Conservation (phyloP, 1,140 invertebrate genomes). For the Dufourea novaeangliae region DNA sequence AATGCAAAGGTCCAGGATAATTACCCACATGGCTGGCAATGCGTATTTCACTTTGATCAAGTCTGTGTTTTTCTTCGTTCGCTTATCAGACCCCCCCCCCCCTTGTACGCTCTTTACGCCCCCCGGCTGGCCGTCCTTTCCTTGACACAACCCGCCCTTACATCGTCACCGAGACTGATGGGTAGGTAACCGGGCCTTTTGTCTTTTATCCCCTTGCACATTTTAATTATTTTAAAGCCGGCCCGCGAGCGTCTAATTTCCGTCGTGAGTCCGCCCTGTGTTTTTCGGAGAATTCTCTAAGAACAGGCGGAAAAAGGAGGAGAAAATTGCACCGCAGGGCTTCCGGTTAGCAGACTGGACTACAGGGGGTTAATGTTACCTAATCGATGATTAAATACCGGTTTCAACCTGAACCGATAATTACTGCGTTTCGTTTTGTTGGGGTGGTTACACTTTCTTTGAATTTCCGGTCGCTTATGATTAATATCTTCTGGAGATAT, state of each 20-base stretch:
- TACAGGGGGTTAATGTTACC: background rate
- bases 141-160: slow-evolving; percentile 58
- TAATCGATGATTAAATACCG: background rate
- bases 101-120: slow-evolving; percentile 24
- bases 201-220: slow-evolving; percentile 72
- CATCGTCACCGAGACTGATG: slow-evolving; percentile 61
- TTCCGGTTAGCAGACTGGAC: background rate
- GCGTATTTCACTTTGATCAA: slow-evolving; percentile 81
- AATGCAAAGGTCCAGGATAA: slow-evolving; percentile 80
- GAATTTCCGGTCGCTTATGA: too few species aligned
- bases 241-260: slow-evolving; percentile 79
- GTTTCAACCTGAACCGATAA: background rate
- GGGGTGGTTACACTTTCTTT: background rate
- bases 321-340: background rate
- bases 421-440: background rate
- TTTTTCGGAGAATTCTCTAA: slow-evolving; percentile 19
- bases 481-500: too few species aligned
- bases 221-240: slow-evolving; percentile 81
- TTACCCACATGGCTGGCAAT: slow-evolving; percentile 81
- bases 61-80: slow-evolving; percentile 81
- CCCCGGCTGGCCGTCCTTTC: slow-evolving; percentile 43
- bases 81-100: slow-evolving; percentile 72
- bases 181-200: slow-evolving; percentile 76
- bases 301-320: background rate
- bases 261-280: slow-evolving; percentile 36